These are phyloP conservation scores for Choloepus didactylus DNA, from an alignment of 2,797 vertebrate species.

Conservation along the genomic window DNA sequence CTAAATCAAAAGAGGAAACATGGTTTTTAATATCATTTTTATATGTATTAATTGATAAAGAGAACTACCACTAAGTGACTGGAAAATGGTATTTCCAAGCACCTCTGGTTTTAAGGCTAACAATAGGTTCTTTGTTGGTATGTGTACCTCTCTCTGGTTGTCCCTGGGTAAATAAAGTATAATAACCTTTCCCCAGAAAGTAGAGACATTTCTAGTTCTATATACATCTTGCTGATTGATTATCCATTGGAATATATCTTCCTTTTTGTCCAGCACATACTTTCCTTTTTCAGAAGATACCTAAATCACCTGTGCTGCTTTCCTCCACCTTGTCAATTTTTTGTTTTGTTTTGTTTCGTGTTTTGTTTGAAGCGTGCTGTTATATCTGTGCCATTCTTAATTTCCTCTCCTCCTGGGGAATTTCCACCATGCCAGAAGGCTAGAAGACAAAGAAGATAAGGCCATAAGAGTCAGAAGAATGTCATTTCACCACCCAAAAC, in stretches of 20 bases:
- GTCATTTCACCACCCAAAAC: neutral
- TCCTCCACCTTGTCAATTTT: neutral
- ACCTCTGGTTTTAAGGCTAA: neutral
- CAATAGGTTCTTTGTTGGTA: neutral
- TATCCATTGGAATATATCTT: rapidly evolving
- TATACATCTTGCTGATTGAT: rapidly evolving
- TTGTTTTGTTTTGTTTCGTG: neutral
- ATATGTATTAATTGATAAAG: neutral
- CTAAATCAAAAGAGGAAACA: neutral
- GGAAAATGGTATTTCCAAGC: neutral
- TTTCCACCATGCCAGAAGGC: slow-evolving; percentile 76
- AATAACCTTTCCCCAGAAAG: neutral
- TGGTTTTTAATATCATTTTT: neutral
- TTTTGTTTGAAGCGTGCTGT: neutral
- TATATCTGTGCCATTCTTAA: neutral
- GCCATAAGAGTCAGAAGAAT: slow-evolving; percentile 22
- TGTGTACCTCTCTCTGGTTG: neutral
- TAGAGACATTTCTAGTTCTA: too few relatives aligned
- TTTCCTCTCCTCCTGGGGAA: slow-evolving; percentile 63
- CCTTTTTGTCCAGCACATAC: rapidly evolving
- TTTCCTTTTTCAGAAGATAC: neutral
- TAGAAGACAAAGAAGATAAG: slow-evolving; percentile 77
- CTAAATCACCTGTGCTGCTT: neutral
- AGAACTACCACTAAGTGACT: neutral
- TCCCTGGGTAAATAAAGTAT: neutral